A percentile compares a stretch with the other conserved stretches of the same genome.
phyloP scores from a whole-genome alignment of 1,140 invertebrate species.

The Limonius californicus region DNA sequence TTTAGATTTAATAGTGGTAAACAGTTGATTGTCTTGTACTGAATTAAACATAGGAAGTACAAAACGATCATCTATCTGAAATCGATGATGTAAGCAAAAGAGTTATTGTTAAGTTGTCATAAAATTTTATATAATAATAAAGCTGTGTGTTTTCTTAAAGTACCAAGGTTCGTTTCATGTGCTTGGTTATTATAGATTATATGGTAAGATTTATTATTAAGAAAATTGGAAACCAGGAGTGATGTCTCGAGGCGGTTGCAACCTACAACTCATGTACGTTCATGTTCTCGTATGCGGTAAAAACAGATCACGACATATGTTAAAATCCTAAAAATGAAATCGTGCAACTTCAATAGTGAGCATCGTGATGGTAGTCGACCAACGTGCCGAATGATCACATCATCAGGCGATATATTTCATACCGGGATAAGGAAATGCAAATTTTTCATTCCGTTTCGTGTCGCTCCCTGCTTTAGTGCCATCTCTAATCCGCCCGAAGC shows the following conservation, averaged over 20 bases:
- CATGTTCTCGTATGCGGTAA: constrained; percentile 14
- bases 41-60: too few relatives aligned
- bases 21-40: too few relatives aligned
- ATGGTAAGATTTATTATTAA: too few relatives aligned
- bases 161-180: too few relatives aligned
- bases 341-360: constrained; percentile 11
- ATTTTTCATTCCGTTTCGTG: constrained; percentile 5
- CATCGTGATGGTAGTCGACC: constrained; percentile 16
- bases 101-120: too few relatives aligned
- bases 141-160: too few relatives aligned
- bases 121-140: too few relatives aligned
- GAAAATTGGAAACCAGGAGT: not conserved
- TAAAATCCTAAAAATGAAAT: constrained; percentile 12
- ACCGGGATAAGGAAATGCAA: constrained; percentile 13
- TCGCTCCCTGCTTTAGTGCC: not conserved
- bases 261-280: constrained; percentile 7
- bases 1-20: too few relatives aligned
- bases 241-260: not conserved
- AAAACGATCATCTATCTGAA: too few relatives aligned
- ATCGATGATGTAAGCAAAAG: too few relatives aligned
- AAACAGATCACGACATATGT: constrained; percentile 18
- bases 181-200: too few relatives aligned
- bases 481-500: too few relatives aligned
- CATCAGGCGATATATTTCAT: constrained; percentile 17
- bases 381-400: constrained; percentile 16